Evolutionary conservation across 1,140 invertebrate species (phyloP), one percentile per base, ranked within the genome.

Genomic region (Eupristina koningsbergeri): DNA sequence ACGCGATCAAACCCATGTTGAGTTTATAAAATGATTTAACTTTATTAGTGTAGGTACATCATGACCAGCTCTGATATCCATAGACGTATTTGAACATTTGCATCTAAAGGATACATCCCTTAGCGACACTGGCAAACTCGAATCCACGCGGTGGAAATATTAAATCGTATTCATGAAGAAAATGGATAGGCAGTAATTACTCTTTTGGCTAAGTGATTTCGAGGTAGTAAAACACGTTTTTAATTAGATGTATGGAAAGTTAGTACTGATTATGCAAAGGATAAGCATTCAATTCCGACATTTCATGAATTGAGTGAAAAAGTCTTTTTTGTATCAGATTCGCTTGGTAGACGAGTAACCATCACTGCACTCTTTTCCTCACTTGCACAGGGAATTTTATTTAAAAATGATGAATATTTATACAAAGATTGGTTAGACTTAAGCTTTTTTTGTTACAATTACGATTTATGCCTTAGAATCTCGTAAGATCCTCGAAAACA

Each of bases 241-340:
- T 67, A 67, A 67, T 67, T 67, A 67, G 29, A 39, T 67, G 64
- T 36, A 67, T 67, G 64, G 64, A 34, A 36, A 67, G 34, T 36
- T 67, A 19, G 13, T 39, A 22, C 0, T 19, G 64, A 67, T 39
- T 34, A 36, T 39, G 64, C 19, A 34, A 58, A 26, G 50, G 53
- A 67, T 67, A 67, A 36, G 31, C 34, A 67, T 67, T 36, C 31
- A 19, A 67, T 67, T 17, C 31, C 5, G 34, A 67, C 64, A 19
- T 36, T 36, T 34, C 64, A 0, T 19, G 34, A 67, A 67, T 17
- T 8, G 0, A 6, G 64, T 67, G 29, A 2, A 39, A 58, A 67
- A 67, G 34, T 1, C 11, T 39, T 67, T 67, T 34, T 67, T 67
- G 34, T 67, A 3, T 67, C 34, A 3, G 64, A 67, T 39, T 67